Evolutionary conservation across 2,888 invertebrate genomes (phyloP).

Genomic region (Caenorhabditis imperialis): DNA sequence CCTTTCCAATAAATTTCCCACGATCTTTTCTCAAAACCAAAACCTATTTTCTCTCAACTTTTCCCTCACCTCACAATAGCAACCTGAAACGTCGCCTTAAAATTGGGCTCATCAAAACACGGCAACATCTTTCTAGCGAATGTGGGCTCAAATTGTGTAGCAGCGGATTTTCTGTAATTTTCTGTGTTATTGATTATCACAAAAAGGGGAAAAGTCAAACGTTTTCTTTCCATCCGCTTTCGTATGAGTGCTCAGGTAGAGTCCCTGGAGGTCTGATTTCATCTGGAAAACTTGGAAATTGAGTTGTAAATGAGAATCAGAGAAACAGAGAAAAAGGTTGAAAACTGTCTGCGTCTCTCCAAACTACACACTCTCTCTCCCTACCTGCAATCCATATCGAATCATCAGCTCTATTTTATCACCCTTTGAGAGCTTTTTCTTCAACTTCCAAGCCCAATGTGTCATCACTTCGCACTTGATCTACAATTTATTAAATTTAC

Average conservation of each 20-base stretch:
- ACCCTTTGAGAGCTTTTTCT: slow-evolving; percentile 33
- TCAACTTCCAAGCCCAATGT: slow-evolving; percentile 61
- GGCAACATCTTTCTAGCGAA: slow-evolving; percentile 69
- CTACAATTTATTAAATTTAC: slow-evolving; percentile 10
- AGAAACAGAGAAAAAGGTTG: no score
- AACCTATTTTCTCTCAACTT: no score
- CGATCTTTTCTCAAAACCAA: no score
- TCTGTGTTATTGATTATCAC: background rate
- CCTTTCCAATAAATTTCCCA: no score
- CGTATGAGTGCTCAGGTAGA: slow-evolving; percentile 57
- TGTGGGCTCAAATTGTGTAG: slow-evolving; percentile 74
- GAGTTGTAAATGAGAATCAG: no score
- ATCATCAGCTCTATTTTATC: slow-evolving; percentile 46
- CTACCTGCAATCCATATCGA: slow-evolving; percentile 21
- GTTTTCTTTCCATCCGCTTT: slow-evolving; percentile 32
- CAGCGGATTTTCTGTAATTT: slow-evolving; percentile 62
- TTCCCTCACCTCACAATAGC: slow-evolving; percentile 18
- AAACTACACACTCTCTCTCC: no score
- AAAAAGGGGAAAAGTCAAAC: no score
- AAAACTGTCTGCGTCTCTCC: no score
- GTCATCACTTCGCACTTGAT: slow-evolving; percentile 52
- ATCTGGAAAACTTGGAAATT: slow-evolving; percentile 22
- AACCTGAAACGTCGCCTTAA: slow-evolving; percentile 62
- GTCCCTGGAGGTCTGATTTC: slow-evolving; percentile 54
- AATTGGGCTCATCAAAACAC: slow-evolving; percentile 73